Evolutionary conservation across 2,113 vertebrate species (phyloP).

Genomic region (Anseranas semipalmata): DNA sequence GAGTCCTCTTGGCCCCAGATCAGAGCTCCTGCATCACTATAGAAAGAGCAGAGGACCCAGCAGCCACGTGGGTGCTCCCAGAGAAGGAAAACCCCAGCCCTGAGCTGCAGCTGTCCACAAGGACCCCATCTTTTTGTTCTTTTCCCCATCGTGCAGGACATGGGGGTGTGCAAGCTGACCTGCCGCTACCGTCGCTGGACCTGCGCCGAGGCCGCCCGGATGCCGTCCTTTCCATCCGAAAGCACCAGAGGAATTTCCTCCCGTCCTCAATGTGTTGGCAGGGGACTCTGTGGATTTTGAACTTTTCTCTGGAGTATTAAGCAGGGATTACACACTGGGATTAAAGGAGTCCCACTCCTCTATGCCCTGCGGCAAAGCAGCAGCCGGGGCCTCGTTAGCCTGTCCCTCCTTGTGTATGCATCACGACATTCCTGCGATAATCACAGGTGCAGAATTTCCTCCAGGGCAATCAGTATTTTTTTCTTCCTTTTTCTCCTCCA

Average conservation of each 20-base stretch:
- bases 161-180: neutral
- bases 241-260: conserved; percentile 41
- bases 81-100: neutral
- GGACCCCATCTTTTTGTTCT: neutral
- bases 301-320: conserved; percentile 22
- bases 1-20: neutral
- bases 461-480: neutral
- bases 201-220: neutral
- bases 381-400: neutral
- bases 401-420: neutral
- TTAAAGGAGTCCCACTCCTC: neutral
- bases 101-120: neutral
- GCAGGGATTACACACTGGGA: neutral
- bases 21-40: neutral
- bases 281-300: conserved; percentile 35
- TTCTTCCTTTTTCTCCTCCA: neutral
- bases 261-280: neutral
- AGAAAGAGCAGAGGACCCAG: accelerated
- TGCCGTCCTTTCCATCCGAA: conserved; percentile 8
- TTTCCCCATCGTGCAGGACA: neutral
- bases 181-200: neutral
- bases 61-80: accelerated
- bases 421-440: accelerated
- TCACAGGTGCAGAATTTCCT: accelerated
- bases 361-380: neutral